Evolutionary conservation across 2,797 vertebrate genomes (phyloP).

Genomic region (Tragelaphus oryx): DNA sequence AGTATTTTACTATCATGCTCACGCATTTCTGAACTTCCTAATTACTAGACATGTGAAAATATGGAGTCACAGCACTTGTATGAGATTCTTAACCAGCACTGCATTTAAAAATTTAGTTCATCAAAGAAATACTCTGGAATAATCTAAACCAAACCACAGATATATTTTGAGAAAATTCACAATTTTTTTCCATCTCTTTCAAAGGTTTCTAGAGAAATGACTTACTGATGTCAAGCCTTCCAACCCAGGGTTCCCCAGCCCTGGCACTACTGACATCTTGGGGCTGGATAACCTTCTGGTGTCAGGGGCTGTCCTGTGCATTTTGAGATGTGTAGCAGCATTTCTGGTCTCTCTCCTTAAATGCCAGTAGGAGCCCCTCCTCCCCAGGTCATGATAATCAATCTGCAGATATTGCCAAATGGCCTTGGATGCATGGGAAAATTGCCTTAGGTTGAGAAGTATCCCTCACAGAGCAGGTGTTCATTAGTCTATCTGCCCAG

Average conservation of each 20-base stretch:
- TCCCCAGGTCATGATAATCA: not conserved
- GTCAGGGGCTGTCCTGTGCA: no score
- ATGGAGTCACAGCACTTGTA: not conserved
- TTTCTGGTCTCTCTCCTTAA: not conserved
- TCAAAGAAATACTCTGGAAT: not conserved
- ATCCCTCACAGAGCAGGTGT: not conserved
- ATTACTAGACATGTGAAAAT: not conserved
- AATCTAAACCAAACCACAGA: not conserved
- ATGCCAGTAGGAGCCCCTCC: not conserved
- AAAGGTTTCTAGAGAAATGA: not conserved
- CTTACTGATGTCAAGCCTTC: not conserved
- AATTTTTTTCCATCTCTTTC: not conserved
- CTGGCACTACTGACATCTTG: not conserved
- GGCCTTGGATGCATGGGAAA: not conserved
- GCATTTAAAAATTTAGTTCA: conserved; percentile 1
- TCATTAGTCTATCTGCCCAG: not conserved
- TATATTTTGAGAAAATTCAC: not conserved
- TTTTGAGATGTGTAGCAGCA: not conserved
- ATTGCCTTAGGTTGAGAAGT: not conserved
- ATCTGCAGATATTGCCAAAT: not conserved
- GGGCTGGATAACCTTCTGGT: no score
- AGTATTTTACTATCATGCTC: conserved; percentile 18
- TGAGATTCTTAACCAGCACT: not conserved
- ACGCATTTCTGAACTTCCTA: conserved; percentile 5
- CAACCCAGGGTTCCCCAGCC: not conserved